These are phyloP conservation scores for Campoletis sonorensis DNA, from an alignment of 1,140 invertebrate species.

Conservation along the genomic window DNA sequence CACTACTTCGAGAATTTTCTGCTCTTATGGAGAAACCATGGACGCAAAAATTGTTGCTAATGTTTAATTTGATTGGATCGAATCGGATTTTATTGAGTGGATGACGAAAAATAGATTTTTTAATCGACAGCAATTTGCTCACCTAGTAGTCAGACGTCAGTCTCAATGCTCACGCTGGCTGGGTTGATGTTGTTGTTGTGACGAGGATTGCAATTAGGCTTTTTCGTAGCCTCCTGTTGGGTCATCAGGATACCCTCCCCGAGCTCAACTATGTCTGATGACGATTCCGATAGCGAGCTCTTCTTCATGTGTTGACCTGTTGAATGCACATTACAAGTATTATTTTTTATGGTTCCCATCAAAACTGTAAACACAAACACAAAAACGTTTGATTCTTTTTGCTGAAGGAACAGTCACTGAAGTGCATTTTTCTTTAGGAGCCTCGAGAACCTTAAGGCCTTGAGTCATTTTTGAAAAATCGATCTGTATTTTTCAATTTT, in stretches of 20 bases:
- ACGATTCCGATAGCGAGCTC: slow-evolving; percentile 93
- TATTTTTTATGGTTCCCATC: background rate
- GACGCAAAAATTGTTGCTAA: too few species aligned
- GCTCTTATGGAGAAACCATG: background rate
- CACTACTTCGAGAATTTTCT: too few species aligned
- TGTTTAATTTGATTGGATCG: too few species aligned
- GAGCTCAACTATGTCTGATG: slow-evolving; percentile 96
- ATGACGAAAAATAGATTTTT: background rate
- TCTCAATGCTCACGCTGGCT: slow-evolving; percentile 92
- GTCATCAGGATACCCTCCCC: slow-evolving; percentile 91
- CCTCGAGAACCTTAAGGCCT: too few species aligned
- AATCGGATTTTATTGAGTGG: too few species aligned
- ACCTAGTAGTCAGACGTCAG: slow-evolving; percentile 98
- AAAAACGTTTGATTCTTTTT: too few species aligned
- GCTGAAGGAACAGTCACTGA: too few species aligned
- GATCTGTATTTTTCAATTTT: too few species aligned
- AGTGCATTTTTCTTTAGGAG: too few species aligned
- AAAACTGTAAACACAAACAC: too few species aligned
- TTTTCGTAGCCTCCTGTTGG: slow-evolving; percentile 84
- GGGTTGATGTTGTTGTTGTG: slow-evolving; percentile 91
- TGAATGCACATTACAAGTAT: slow-evolving; percentile 42
- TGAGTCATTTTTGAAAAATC: too few species aligned
- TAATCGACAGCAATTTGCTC: slow-evolving; percentile 48
- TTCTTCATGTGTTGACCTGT: slow-evolving; percentile 93
- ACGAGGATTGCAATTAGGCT: slow-evolving; percentile 89